phyloP scores from a whole-genome alignment of 2,888 invertebrate genomes.

The Nomada flava region DNA sequence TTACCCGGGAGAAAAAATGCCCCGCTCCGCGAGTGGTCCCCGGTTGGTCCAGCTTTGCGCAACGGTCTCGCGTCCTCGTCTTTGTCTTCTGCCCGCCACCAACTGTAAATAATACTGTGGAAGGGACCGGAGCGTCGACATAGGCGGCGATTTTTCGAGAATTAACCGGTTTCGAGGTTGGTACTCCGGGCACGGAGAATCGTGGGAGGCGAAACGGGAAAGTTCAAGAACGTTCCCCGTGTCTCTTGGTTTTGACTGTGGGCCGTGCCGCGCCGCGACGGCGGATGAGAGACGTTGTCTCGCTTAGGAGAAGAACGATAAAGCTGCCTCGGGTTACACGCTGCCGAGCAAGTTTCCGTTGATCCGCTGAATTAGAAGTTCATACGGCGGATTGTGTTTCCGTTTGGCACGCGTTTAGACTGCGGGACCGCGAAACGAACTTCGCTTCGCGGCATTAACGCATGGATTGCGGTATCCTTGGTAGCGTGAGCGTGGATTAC shows the following conservation, averaged over 20 bases:
- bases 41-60: conserved; percentile 46
- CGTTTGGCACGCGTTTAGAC: conserved; percentile 15
- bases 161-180: conserved; percentile 44
- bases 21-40: conserved; percentile 66
- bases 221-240: not conserved
- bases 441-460: conserved; percentile 21
- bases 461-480: conserved; percentile 2
- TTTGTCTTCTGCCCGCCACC: conserved; percentile 38
- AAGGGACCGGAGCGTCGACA: not conserved
- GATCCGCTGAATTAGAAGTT: conserved; percentile 40
- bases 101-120: conserved; percentile 49
- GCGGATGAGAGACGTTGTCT: not conserved
- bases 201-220: conserved; percentile 23
- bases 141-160: conserved; percentile 45
- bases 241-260: too few relatives aligned
- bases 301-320: conserved; percentile 1
- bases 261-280: not conserved
- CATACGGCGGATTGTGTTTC: conserved; percentile 3
- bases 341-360: not conserved
- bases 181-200: not conserved
- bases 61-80: conserved; percentile 52
- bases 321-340: not conserved
- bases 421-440: conserved; percentile 5
- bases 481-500: conserved; percentile 1
- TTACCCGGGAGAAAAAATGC: conserved; percentile 74